Conservation (phyloP, 2,888 invertebrate genomes). For the Drosophila emarginata region DNA sequence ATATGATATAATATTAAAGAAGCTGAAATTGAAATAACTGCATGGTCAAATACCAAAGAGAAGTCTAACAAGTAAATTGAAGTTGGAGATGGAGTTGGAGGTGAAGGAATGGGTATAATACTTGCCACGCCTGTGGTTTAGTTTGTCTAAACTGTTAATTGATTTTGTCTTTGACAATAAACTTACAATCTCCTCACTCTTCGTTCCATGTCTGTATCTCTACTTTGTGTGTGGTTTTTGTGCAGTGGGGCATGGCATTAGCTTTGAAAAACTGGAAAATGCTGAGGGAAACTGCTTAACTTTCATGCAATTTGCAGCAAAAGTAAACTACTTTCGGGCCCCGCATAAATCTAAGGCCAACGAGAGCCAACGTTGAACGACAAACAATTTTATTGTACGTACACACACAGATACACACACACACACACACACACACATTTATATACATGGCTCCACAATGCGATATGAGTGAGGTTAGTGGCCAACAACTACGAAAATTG, state of each 20-base stretch:
- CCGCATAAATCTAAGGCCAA: slow-evolving; percentile 67
- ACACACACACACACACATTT: background rate
- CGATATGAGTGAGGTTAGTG: slow-evolving; percentile 73
- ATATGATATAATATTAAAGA: background rate
- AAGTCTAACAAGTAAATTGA: background rate
- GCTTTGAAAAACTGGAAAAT: slow-evolving; percentile 62
- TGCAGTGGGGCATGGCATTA: slow-evolving; percentile 75
- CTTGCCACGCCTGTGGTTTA: slow-evolving; percentile 42
- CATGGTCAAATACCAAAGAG: background rate
- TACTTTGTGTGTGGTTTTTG: slow-evolving; percentile 65
- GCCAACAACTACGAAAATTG: slow-evolving; percentile 69
- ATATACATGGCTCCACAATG: slow-evolving; percentile 48
- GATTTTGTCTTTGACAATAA: slow-evolving; percentile 60
- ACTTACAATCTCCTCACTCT: background rate
- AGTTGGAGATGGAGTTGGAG: background rate
- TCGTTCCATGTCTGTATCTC: slow-evolving; percentile 33
- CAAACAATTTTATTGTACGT: slow-evolving; percentile 76
- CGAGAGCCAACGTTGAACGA: slow-evolving; percentile 57
- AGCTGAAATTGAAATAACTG: background rate
- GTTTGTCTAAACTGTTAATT: slow-evolving; percentile 63
- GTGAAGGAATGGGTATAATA: background rate
- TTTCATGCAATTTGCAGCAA: slow-evolving; percentile 72
- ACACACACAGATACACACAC: slow-evolving; percentile 16
- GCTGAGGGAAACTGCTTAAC: slow-evolving; percentile 72
- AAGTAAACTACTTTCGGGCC: slow-evolving; percentile 67